Base-by-base conservation (phyloP, 2,888 invertebrate genomes). In the Diaphora mendica region DNA sequence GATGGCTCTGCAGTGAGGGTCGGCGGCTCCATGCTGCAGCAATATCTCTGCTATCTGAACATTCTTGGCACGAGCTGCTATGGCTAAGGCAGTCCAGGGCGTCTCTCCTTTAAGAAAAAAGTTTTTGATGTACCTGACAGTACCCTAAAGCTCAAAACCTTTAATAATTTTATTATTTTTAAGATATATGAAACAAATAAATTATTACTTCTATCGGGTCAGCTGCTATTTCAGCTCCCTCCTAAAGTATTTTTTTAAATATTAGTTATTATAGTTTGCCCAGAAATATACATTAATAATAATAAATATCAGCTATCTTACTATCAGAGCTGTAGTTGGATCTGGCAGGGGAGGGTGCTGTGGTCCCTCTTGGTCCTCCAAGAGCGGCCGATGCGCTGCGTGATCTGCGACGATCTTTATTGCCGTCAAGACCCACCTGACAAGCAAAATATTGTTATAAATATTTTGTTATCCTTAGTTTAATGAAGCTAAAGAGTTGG, bases 1-100 rank as follows among this genome's bases (percentile, higher is more conserved):
- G 66, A 99, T 95, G 5, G 99, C 99, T 81, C 97, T 96, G 74
- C 98, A 97, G 76, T 98, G 97, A 75, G 98, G 98, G 95, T 99
- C 99, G 33, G 97, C 95, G 0, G 99, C 99, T 33, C 99, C 98
- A 87, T 97, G 96, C 83, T 97, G 96, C 70, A 99, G 92, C 68
- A 99, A 93, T 71, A 98, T 91, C 87, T 98, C 98, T n/a, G 98
- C 97, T 86, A 98, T 96, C 42, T 97, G 97, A 95, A 79, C 96
- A 96, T 81, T 96, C 92, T 82, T 94, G 85, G 81, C 93, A 83
- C 87, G 93, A 79, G 91, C 95, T 83, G 87, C 96, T 74, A 90
- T 94, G 88, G 89, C 96, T 83, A 91, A 95, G 85, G 89, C 94
- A 3, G 95, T 93, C 91, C 96, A 96, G 17, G 89, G 88, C 0